A percentile compares a stretch with the other conserved stretches of the same genome.
phyloP scores from a whole-genome alignment of 2,888 invertebrate genomes.

The Petrophora chlorosata region DNA sequence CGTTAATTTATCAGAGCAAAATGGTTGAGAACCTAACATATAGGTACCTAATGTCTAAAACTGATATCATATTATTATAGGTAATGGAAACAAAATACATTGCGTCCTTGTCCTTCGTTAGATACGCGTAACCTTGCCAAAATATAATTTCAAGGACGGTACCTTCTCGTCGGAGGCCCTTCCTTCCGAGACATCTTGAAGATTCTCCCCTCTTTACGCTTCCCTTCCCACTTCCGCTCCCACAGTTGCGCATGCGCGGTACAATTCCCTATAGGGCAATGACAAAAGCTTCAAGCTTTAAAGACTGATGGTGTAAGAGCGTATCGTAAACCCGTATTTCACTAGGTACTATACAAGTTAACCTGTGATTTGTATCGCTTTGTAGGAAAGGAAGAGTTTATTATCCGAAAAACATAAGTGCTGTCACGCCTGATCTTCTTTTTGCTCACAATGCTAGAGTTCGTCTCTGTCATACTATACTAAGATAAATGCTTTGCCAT shows the following conservation, averaged over 20 bases:
- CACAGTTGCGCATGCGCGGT: conserved; percentile 53
- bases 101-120: conserved; percentile 11
- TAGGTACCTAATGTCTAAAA: no score
- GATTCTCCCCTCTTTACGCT: conserved; percentile 43
- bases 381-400: conserved; percentile 33
- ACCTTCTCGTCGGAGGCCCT: conserved; percentile 42
- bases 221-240: conserved; percentile 40
- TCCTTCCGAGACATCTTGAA: conserved; percentile 51
- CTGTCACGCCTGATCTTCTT: conserved; percentile 60
- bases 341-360: conserved; percentile 24
- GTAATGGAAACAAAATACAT: no score
- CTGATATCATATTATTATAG: no score
- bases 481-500: conserved; percentile 27
- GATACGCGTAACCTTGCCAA: conserved; percentile 59
- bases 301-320: conserved; percentile 51
- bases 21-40: no score
- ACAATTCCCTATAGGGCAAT: conserved; percentile 44
- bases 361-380: conserved; percentile 48
- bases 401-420: conserved; percentile 60
- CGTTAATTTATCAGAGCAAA: no score
- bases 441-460: conserved; percentile 39
- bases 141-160: conserved; percentile 64
- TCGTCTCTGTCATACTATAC: conserved; percentile 36
- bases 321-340: conserved; percentile 33
- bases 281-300: conserved; percentile 48